phyloP scores from a whole-genome alignment of 2,113 vertebrate genomes.

The Dendrocopos noguchii region DNA sequence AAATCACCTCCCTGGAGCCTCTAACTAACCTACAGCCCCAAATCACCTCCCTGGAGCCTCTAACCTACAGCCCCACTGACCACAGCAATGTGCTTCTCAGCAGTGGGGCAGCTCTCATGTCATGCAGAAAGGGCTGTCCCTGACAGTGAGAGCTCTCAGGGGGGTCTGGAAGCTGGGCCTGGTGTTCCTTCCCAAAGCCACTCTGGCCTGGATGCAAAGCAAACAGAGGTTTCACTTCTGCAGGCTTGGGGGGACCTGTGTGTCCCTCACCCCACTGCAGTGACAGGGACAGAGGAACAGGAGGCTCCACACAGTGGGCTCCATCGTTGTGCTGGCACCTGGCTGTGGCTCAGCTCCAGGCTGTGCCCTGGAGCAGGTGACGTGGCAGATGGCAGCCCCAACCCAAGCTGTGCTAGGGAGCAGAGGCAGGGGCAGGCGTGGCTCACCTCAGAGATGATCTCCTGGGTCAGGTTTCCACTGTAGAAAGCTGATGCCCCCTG shows the following conservation, averaged over 20 bases:
- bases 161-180: background rate
- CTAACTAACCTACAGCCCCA: background rate
- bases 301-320: background rate
- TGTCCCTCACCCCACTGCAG: background rate
- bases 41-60: background rate
- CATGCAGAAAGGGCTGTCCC: background rate
- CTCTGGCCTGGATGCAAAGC: background rate
- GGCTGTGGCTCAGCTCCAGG: background rate
- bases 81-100: background rate
- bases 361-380: background rate
- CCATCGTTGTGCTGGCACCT: background rate
- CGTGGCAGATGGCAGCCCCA: background rate
- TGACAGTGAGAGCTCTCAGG: background rate
- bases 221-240: background rate
- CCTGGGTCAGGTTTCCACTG: conserved; percentile 87
- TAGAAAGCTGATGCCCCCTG: conserved; percentile 89
- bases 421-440: background rate
- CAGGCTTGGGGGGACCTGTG: background rate
- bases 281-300: background rate
- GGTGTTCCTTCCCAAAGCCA: background rate
- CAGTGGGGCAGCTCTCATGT: accelerated
- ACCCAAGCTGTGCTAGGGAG: accelerated
- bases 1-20: background rate
- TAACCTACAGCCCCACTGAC: background rate
- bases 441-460: conserved; percentile 89